Base-by-base conservation (phyloP, 1,140 invertebrate species). In the Epicauta chinensis region DNA sequence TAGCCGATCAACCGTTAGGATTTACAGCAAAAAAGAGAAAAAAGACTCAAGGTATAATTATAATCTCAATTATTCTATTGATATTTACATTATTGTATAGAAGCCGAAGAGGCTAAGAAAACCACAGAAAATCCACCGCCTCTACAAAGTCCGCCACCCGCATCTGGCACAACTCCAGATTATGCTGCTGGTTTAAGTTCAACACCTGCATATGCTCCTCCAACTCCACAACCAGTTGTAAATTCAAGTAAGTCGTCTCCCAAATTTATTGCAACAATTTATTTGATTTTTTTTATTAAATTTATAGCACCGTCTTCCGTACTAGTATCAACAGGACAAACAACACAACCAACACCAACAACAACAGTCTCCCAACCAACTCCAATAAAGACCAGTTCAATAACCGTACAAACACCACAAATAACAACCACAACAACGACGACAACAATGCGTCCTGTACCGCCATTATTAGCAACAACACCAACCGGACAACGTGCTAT, bases 1-100 rank as follows among this genome's bases (percentile, higher is more conserved):
- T 97, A 58, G 84, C 83, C 13, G 94, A 97, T 64, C 91, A 95
- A 63, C 94, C 95, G 1, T 56, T 82, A n/a, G 80, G 80, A 3
- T 81, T 80, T 65, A 78, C 79, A 9, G 78, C 78, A 16, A 69
- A 69, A 44, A 69, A 69, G 49, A 52, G 81, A 44, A 83, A 81
- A 66, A 79, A 77, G 62, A 67, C 73, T 59, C 75, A 78, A 73
- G 80, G 80, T 81, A 63, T 49, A 1, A 13, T n/a, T 16, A 15
- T n/a, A 12, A 6, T 13, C 6, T 40, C 15, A 17, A 38, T 38
- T 40, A 13, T 3, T 40, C 15, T 23, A 23, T 23, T 23, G 7
- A 23, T 23, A 23, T 23, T n/a, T 23, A 23, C 23, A 23, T 3
- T 10, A 40, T 40, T 40, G 5, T 13, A 11, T 68, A 81, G 89